A percentile compares a stretch with the other conserved stretches of the same genome.
These are phyloP conservation scores for Elysia chlorotica DNA, from an alignment of 1,140 invertebrate genomes.

Conservation along the genomic window DNA sequence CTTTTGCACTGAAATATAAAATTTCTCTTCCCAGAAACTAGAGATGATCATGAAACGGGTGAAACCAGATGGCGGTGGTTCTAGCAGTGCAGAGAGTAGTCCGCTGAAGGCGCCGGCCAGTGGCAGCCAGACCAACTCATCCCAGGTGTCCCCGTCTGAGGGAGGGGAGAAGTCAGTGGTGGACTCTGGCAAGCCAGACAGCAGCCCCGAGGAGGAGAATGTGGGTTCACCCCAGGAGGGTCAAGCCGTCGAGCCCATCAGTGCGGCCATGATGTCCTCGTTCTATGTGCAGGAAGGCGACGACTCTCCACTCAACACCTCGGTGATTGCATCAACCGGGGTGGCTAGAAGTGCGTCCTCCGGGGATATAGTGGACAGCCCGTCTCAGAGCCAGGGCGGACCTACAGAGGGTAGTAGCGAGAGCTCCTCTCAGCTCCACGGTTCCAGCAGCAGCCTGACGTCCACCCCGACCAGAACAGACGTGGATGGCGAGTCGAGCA, in stretches of 20 bases:
- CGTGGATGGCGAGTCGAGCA: background rate
- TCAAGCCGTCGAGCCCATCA: conserved; percentile 1
- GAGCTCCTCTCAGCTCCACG: too few species aligned
- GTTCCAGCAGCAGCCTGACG: background rate
- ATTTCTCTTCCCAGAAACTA: conserved; percentile 42
- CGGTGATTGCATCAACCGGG: background rate
- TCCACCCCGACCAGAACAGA: conserved; percentile 1
- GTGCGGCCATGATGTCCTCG: background rate
- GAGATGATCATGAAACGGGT: conserved; percentile 61
- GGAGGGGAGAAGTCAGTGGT: conserved; percentile 6
- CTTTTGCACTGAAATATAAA: too few species aligned
- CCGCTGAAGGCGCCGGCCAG: conserved; percentile 28
- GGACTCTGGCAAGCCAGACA: conserved; percentile 14
- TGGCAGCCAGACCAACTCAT: conserved; percentile 20
- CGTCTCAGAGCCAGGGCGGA: too few species aligned
- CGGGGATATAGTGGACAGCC: too few species aligned
- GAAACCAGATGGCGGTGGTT: conserved; percentile 40
- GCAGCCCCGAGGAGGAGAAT: background rate
- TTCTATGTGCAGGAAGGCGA: background rate
- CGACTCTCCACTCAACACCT: background rate
- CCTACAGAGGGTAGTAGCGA: too few species aligned
- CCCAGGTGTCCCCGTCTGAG: conserved; percentile 18
- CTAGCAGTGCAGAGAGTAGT: conserved; percentile 4
- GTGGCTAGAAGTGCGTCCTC: background rate
- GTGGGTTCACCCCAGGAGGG: background rate